Evolutionary conservation across 2,888 invertebrate genomes (phyloP).

Genomic region (Lepidocyrtoides sp.): DNA sequence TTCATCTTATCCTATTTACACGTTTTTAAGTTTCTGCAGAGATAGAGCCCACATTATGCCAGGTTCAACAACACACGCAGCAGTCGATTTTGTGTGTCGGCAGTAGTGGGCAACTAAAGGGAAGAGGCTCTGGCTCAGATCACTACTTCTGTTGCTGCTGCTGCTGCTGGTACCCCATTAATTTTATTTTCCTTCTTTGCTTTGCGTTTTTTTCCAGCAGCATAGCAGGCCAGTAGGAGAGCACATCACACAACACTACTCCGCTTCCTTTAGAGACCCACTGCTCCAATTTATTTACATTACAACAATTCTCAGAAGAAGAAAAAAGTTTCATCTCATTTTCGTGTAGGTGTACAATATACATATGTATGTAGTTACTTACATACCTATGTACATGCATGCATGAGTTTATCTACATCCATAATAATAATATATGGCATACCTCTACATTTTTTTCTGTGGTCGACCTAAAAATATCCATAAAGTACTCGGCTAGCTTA

Average conservation of each 20-base stretch:
- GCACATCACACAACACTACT: background rate
- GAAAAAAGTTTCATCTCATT: constrained; percentile 49
- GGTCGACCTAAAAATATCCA: constrained; percentile 30
- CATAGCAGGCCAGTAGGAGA: no score
- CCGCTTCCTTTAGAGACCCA: constrained; percentile 73
- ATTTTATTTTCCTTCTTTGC: constrained; percentile 60
- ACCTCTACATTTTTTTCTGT: background rate
- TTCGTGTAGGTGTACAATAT: background rate
- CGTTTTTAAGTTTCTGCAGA: background rate
- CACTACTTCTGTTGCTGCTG: background rate
- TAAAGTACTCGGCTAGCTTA: background rate
- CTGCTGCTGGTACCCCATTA: constrained; percentile 57
- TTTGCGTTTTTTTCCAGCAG: constrained; percentile 2
- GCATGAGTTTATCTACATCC: background rate
- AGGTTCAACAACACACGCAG: background rate
- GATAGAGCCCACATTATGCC: background rate
- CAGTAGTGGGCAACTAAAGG: background rate
- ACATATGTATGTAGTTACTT: no score
- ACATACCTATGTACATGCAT: constrained; percentile 12
- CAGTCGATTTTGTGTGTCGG: constrained; percentile 28
- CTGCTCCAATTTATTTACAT: constrained; percentile 78
- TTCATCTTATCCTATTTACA: background rate
- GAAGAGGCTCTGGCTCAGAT: constrained; percentile 25
- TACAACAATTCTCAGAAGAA: constrained; percentile 70
- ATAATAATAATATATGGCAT: background rate